phyloP scores from a whole-genome alignment of 2,888 invertebrate genomes.

The Thymelicus lineola region DNA sequence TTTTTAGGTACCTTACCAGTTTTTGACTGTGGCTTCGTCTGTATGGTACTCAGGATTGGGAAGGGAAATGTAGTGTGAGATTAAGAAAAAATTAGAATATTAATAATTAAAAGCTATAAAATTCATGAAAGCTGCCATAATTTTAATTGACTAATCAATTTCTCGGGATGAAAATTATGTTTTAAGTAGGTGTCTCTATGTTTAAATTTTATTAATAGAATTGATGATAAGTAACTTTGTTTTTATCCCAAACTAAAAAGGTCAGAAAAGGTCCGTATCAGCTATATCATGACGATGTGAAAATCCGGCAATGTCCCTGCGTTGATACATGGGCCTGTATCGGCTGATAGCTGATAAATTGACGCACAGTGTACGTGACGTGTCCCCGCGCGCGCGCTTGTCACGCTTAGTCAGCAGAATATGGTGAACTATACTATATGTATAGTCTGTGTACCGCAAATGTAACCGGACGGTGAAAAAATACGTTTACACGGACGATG shows the following conservation, averaged over 20 bases:
- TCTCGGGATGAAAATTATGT: too few species aligned
- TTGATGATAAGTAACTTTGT: conserved; percentile 6
- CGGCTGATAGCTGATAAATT: conserved; percentile 67
- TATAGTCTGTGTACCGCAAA: conserved; percentile 14
- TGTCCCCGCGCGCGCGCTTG: conserved; percentile 46
- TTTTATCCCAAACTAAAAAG: conserved; percentile 30
- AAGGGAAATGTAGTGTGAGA: too few species aligned
- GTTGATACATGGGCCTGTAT: conserved; percentile 48
- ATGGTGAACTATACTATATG: not conserved
- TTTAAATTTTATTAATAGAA: too few species aligned
- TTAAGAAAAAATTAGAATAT: too few species aligned
- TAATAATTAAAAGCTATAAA: too few species aligned
- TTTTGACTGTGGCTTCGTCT: too few species aligned
- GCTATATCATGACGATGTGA: conserved; percentile 46
- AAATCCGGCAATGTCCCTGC: conserved; percentile 55
- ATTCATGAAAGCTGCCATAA: too few species aligned
- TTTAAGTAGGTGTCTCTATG: too few species aligned
- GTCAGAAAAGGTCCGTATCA: conserved; percentile 33
- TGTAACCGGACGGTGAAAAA: conserved; percentile 4
- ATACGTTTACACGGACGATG: conserved; percentile 1
- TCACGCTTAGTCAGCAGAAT: conserved; percentile 33
- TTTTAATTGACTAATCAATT: too few species aligned
- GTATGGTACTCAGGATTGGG: too few species aligned
- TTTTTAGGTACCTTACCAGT: too few species aligned
- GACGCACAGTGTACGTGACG: conserved; percentile 67